Evolutionary conservation across 2,888 invertebrate genomes (phyloP), one percentile per base, ranked within the genome.

Genomic region (Podabrus alpinus): DNA sequence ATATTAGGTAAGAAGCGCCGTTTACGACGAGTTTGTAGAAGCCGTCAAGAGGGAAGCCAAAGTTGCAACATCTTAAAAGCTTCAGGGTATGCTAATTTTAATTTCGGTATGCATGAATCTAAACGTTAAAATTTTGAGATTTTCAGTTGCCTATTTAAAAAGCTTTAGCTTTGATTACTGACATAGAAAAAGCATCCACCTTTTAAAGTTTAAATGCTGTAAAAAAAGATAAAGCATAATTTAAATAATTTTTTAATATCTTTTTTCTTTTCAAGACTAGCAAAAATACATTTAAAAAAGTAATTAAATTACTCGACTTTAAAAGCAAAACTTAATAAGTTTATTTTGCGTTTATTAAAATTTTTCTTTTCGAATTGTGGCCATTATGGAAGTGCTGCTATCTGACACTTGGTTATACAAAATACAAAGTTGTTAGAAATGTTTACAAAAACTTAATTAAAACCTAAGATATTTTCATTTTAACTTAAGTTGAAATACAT

Each of bases 81-180:
- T 75, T 71, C 59, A 60, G 78, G 78, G 75, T 75, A 79, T 76
- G 79, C 77, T 79, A 79, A 79, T 79, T 76, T 78, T 75, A 75
- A 73, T 78, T 76, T 78, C 77, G 77, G 78, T 77, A 78, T 77
- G 78, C 79, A 77, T 76, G 74, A 74, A 77, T 75, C 76, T 72
- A 77, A 77, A 75, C 73, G 69, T 69, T 73, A 64, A 73, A 73
- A 73, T 61, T 73, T 59, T 61, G 62, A 69, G 68, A 66, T 73
- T 73, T 69, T 66, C 62, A 64, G 62, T 64, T 19, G 62, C 17
- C 64, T 45, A 68, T 69, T 68, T 64, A 59, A 62, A 69, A 61
- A 66, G 69, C 64, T 73, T 66, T 59, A 67, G 29, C 73, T 73
- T 73, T 73, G 73, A 73, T 73, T 68, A 69, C 66, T 77, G 74